Evolutionary conservation across 2,113 vertebrate species (phyloP).

Genomic region (Clarias gariepinus): DNA sequence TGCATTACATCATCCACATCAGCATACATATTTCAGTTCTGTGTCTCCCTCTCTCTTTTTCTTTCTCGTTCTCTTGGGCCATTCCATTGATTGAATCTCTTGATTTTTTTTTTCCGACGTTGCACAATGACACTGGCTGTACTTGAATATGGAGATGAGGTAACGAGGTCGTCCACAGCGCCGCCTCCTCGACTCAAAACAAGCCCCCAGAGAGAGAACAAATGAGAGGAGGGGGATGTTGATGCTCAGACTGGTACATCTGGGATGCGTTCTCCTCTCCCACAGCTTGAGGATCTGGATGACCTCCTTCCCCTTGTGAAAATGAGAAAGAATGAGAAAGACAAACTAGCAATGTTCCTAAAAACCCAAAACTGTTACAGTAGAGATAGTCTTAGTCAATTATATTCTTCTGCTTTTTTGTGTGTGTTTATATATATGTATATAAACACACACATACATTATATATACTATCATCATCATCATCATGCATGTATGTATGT

Average conservation of each 20-base stretch:
- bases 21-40: constrained; percentile 8
- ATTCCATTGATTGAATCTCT: constrained; percentile 54
- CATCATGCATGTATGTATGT: neutral
- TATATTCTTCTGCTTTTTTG: too few relatives aligned
- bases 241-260: constrained; percentile 22
- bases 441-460: neutral
- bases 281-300: constrained; percentile 27
- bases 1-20: constrained; percentile 43
- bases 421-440: neutral
- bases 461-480: too few relatives aligned
- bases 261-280: constrained; percentile 20
- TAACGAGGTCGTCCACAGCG: constrained; percentile 41
- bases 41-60: constrained; percentile 6
- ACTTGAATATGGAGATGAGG: constrained; percentile 58
- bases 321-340: constrained; percentile 7
- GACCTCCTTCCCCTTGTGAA: constrained; percentile 27
- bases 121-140: constrained; percentile 47
- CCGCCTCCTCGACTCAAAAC: constrained; percentile 28
- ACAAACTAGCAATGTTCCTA: neutral
- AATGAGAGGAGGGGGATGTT: constrained; percentile 13
- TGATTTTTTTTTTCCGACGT: constrained; percentile 37
- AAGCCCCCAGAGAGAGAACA: constrained; percentile 16
- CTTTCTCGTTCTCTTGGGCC: constrained; percentile 36
- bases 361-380: neutral
- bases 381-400: constrained; percentile 6